Evolutionary conservation across 2,113 vertebrate species (phyloP), one percentile per base, ranked within the genome.

Genomic region (Eolophus roseicapilla): DNA sequence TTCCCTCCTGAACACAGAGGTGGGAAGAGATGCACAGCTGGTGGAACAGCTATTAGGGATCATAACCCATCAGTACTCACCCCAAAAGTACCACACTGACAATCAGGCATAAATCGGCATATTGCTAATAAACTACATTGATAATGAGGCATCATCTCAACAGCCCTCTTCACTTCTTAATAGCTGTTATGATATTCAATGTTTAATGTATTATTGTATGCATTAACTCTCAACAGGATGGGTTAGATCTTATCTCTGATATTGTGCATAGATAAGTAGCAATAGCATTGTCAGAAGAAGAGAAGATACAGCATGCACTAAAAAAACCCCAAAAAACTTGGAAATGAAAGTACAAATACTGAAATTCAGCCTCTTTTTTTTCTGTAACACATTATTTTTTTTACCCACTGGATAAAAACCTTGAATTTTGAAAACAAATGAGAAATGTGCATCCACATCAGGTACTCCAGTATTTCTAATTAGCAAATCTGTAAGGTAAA

Each of bases 401-500:
- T 90, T 69, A 59, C 31, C 3, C 23, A 60, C 50, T 71, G 31
- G 43, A 43, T 55, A 83, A 73, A 83, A 89, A n/a, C 29, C n/a
- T 91, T 43, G 44, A 59, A 70, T 90, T 95, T 50, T 82, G 69
- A 91, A 88, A 96, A 83, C 37, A 92, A 90, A 73, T 3, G 2
- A 86, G 71, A 90, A 93, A 93, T 93, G 62, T 89, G 82, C 35
- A 94, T 93, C 88, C 62, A 94, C 62, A 93, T 88, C 90, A 90
- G 65, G 83, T 92, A 94, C 46, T 95, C 80, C 1, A 7, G 37
- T 71, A 90, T 21, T 64, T 71, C 75, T 94, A 95, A 93, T 92
- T 67, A 91, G 86, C 64, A 93, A 85, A 94, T 92, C 86, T 94
- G 47, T 85, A 93, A 82, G 90, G 76, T 93, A 94, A 93, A 96